Base-by-base conservation (phyloP, 2,888 invertebrate genomes). In the Pyrochroa serraticornis region DNA sequence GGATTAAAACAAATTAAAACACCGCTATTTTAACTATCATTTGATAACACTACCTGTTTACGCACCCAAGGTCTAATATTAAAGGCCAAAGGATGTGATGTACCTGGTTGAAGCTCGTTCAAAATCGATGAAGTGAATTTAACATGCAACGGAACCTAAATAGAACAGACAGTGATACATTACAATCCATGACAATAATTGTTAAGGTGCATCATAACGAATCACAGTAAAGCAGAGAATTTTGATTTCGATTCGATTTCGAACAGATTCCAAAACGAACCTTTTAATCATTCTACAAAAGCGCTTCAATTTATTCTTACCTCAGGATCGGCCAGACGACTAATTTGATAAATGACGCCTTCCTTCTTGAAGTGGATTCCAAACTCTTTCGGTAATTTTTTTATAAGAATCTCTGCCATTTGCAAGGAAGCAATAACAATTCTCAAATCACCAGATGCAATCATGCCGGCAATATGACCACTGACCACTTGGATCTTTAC, bases 391-490 rank as follows among this genome's bases (percentile, higher is more conserved):
- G 97, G 96, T 70, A 99, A 81, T 74, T 97, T 96, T 78, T 93
- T 92, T 93, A 98, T 96, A 60, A 99, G 82, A 69, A 98, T 94
- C 79, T 95, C 94, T 3, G 96, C 95, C 87, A 99, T 92, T 82
- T 99, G 98, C 47, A 98, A 82, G 37, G 97, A 96, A 49, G 96
- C 96, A 44, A 98, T 97, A 38, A 97, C 95, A 74, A 98, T 96
- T 73, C 96, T 89, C 62, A 98, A 84, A 82, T 98, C 98, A 77
- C 91, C 93, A 3, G 97, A 97, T 0, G 97, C 96, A 87, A 98
- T 88, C 97, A 98, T 98, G 56, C 96, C 96, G 31, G 97, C 97
- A 75, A 98, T 94, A 80, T 98, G 97, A 70, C 97, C 97, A 60
- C 95, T 94, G 53, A 96, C 94, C 65, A 93, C 87, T 77, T 88